These are phyloP conservation scores for Lithobates pipiens DNA, from an alignment of 2,797 vertebrate genomes.

Conservation along the genomic window DNA sequence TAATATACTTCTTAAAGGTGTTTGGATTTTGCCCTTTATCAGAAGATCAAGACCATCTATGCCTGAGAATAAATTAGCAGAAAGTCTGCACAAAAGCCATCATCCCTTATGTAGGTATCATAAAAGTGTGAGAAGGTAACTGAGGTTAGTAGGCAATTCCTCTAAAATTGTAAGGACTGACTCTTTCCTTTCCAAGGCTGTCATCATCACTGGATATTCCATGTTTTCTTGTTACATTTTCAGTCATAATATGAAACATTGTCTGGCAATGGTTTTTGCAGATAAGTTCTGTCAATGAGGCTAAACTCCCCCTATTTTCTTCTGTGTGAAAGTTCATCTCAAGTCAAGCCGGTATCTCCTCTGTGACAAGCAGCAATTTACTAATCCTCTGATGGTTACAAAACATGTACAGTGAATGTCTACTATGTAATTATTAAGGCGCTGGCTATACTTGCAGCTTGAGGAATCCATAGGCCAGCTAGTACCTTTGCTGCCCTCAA, in stretches of 20 bases:
- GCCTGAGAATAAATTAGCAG: slow-evolving; percentile 30
- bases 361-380: not conserved
- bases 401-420: slow-evolving; percentile 40
- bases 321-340: slow-evolving; percentile 16
- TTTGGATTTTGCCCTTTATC: slow-evolving; percentile 32
- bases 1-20: slow-evolving; percentile 32
- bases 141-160: slow-evolving; percentile 23
- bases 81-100: slow-evolving; percentile 5
- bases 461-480: slow-evolving; percentile 45
- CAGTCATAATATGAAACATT: slow-evolving; percentile 14
- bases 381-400: slow-evolving; percentile 39
- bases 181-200: slow-evolving; percentile 1
- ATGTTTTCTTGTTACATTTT: slow-evolving; percentile 25
- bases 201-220: slow-evolving; percentile 11
- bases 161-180: slow-evolving; percentile 21
- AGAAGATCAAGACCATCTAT: slow-evolving; percentile 44
- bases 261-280: slow-evolving; percentile 29
- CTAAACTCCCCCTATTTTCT: not conserved
- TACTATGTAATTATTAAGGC: slow-evolving; percentile 49
- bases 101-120: slow-evolving; percentile 9
- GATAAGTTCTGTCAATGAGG: not conserved
- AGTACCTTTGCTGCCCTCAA: slow-evolving; percentile 32
- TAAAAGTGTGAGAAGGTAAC: not conserved
- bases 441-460: slow-evolving; percentile 47
- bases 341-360: slow-evolving; percentile 1